These are phyloP conservation scores for Sphaeridia pumilis DNA, from an alignment of 2,888 invertebrate species.

Conservation along the genomic window DNA sequence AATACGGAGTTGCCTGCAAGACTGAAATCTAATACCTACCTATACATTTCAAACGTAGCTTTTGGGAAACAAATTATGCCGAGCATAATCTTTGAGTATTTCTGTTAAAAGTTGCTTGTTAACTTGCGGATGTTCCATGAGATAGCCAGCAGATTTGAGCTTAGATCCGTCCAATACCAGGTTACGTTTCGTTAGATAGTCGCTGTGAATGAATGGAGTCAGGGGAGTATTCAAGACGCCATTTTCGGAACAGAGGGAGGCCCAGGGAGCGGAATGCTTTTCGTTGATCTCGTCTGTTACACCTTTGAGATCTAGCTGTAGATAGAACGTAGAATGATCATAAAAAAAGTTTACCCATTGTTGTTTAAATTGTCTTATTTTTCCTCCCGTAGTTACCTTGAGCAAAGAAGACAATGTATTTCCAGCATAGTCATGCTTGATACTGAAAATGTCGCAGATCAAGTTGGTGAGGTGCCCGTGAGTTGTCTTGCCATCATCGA, in stretches of 20 bases:
- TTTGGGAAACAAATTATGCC: constrained; percentile 70
- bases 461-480: constrained; percentile 73
- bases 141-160: constrained; percentile 51
- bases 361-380: too few relatives aligned
- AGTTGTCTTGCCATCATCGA: constrained; percentile 68
- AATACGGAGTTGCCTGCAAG: too few relatives aligned
- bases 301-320: constrained; percentile 60
- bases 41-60: constrained; percentile 40
- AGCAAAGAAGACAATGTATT: constrained; percentile 67
- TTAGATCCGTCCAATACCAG: constrained; percentile 60
- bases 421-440: constrained; percentile 79
- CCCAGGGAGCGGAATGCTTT: constrained; percentile 86
- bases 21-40: too few relatives aligned
- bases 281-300: constrained; percentile 86
- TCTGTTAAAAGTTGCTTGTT: constrained; percentile 52
- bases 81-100: constrained; percentile 66
- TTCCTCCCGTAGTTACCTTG: constrained; percentile 52
- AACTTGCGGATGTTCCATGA: constrained; percentile 50
- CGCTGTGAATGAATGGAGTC: constrained; percentile 74
- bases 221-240: constrained; percentile 70
- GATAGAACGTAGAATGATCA: background rate
- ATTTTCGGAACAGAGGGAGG: constrained; percentile 65
- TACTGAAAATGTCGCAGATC: constrained; percentile 68
- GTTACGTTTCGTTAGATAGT: constrained; percentile 68
- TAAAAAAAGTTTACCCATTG: too few relatives aligned